Conservation (phyloP, 1,140 invertebrate species). For the Lepidurus couesii region DNA sequence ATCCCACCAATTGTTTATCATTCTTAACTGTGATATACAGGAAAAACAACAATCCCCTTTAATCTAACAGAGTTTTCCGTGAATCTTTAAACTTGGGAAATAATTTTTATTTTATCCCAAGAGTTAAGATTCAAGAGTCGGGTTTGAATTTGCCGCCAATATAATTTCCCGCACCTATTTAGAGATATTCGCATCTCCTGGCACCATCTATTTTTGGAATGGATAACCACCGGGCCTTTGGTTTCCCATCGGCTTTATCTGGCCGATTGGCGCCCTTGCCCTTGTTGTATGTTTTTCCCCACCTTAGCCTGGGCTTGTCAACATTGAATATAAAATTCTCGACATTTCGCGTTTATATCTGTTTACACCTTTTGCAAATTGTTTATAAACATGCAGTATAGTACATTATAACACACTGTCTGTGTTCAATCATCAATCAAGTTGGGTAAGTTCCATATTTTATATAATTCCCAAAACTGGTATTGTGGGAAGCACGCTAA, state of each 20-base stretch:
- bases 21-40: conserved; percentile 19
- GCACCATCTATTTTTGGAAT: neutral
- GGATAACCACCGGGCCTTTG: neutral
- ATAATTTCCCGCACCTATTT: neutral
- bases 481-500: neutral
- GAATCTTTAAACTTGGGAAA: no score
- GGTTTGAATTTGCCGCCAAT: no score
- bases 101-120: no score
- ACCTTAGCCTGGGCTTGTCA: conserved; percentile 1
- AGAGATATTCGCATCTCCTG: neutral
- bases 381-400: no score
- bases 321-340: neutral
- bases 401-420: no score
- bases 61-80: neutral
- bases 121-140: no score
- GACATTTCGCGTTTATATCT: neutral
- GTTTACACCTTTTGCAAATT: neutral
- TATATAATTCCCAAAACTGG: no score
- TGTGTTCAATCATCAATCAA: no score
- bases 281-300: neutral
- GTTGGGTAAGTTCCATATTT: no score
- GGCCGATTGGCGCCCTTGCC: neutral
- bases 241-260: neutral
- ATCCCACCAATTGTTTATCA: conserved; percentile 16
- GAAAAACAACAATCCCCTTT: conserved; percentile 22